These are phyloP conservation scores for Leptopilina drosophilae DNA, from an alignment of 2,888 invertebrate species.

Conservation along the genomic window DNA sequence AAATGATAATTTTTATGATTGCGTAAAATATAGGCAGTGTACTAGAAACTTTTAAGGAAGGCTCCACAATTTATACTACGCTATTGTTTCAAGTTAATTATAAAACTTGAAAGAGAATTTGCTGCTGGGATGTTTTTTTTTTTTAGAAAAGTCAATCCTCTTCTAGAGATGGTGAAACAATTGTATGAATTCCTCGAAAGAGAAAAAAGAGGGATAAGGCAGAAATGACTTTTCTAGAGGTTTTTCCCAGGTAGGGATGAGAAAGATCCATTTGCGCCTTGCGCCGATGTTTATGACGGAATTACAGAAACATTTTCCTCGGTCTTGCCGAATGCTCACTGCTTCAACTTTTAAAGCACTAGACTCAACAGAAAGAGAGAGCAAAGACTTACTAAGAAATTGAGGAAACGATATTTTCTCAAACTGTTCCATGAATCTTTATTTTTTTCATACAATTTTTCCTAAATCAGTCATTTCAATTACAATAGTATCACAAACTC, in stretches of 20 bases:
- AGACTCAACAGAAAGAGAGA: conserved; percentile 7
- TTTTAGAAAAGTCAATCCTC: neutral
- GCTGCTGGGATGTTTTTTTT: neutral
- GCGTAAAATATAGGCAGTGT: neutral
- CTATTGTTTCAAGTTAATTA: neutral
- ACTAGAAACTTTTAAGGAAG: neutral
- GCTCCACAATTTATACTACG: neutral
- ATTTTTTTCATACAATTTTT: no score
- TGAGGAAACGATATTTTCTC: conserved; percentile 39
- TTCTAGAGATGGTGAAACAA: neutral
- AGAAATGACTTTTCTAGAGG: conserved; percentile 43
- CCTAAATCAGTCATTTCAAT: no score
- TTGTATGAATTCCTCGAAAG: conserved; percentile 41
- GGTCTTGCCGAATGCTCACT: conserved; percentile 40
- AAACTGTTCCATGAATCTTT: neutral
- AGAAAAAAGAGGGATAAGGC: neutral
- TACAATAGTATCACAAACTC: no score
- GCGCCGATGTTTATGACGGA: conserved; percentile 41
- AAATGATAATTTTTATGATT: neutral
- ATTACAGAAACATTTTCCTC: conserved; percentile 48
- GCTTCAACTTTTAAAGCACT: neutral
- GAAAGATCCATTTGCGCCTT: conserved; percentile 37
- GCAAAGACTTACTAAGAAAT: conserved; percentile 26
- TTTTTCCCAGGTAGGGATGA: conserved; percentile 41
- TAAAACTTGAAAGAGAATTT: neutral